Base-by-base conservation (phyloP, 2,888 invertebrate species). In the Lochmaea crataegi region DNA sequence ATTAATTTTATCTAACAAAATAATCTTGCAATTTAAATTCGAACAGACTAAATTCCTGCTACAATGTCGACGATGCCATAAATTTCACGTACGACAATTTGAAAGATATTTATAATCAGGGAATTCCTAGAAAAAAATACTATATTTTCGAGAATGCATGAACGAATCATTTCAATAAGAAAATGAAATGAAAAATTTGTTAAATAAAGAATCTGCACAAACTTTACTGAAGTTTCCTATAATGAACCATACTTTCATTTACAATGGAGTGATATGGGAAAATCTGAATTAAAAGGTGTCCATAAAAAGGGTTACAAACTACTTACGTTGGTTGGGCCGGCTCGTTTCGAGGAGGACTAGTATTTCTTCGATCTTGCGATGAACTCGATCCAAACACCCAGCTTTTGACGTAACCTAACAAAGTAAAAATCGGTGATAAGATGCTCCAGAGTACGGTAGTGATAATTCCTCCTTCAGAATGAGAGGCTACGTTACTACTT, bases 401-500 rank as follows among this genome's bases (percentile, higher is more conserved):
- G 26, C 85, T 84, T 77, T 87, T 86, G 45, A 91, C 75, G 78
- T 89, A 90, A 72, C 87, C 88, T 82, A 92, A 86, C 41, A 91
- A 84, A 53, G 89, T 88, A 11, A 92, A 82, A 6, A 94, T 87
- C 0, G 92, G 90, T 5, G 91, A 85, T 26, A 94, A 82, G 2
- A 93, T 80, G 0, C 90, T 85, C 83, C 91, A 90, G 77, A 94
- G 84, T 12, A 93, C 83, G 56, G 89, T 89, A 0, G 88, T 87
- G 11, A 63, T 38, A 65, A 91, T 80, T 78, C 90, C 88, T 9
- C 89, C 73, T 26, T 77, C 76, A 45, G 74, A 63, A 67, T 76
- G 75, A 11, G 75, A 71, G 0, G 78, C 69, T n/a, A 78, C 70
- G 11, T 83, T 72, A 87, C 83, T 71, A 87, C 85, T 87, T 72